Evolutionary conservation across 1,140 invertebrate genomes (phyloP).

Genomic region (Achatina immaculata): DNA sequence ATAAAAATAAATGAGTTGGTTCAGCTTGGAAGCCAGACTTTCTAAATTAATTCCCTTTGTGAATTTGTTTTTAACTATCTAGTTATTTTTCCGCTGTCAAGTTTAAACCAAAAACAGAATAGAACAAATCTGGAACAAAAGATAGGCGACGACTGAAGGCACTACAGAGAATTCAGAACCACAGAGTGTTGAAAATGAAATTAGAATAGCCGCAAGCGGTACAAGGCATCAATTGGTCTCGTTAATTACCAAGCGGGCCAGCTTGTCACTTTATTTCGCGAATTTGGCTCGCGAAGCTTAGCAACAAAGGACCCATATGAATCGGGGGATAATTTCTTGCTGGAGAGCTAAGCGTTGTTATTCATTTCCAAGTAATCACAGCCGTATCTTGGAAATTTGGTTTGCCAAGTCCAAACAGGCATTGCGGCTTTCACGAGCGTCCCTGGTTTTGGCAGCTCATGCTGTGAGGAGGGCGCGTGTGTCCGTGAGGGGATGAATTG

Average conservation of each 20-base stretch:
- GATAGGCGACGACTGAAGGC: not conserved
- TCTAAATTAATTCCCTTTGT: too few relatives aligned
- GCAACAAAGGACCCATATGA: conserved; percentile 7
- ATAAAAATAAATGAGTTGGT: too few relatives aligned
- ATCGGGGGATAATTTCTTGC: conserved; percentile 4
- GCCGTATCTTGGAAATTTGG: conserved; percentile 11
- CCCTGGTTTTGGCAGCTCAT: not conserved
- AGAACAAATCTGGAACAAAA: not conserved
- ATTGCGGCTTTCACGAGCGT: not conserved
- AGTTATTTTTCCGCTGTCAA: too few relatives aligned
- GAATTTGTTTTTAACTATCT: too few relatives aligned
- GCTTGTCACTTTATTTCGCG: conserved; percentile 5
- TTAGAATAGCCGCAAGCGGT: not conserved
- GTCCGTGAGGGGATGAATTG: too few relatives aligned
- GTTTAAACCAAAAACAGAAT: not conserved
- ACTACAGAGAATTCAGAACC: not conserved
- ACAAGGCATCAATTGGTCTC: not conserved
- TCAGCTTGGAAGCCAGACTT: too few relatives aligned
- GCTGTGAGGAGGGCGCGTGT: not conserved
- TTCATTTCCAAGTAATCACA: not conserved
- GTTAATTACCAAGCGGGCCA: not conserved
- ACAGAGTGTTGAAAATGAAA: not conserved
- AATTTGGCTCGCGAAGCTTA: not conserved
- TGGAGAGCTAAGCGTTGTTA: not conserved
- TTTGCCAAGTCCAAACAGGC: conserved; percentile 4